These are phyloP conservation scores for Sepioteuthis lessoniana DNA, from an alignment of 2,888 invertebrate genomes.

Conservation along the genomic window DNA sequence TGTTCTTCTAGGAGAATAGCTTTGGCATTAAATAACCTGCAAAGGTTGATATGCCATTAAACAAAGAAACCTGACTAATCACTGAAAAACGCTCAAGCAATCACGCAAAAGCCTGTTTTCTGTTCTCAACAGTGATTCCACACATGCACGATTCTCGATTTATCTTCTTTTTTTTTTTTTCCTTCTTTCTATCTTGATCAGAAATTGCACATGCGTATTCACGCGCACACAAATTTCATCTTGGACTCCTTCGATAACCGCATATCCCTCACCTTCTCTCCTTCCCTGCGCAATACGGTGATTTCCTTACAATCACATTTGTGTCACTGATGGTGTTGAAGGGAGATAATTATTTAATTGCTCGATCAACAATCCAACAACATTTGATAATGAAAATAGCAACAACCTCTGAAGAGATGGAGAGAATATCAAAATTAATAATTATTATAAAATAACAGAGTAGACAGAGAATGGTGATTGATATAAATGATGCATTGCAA, in stretches of 20 bases:
- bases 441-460: no score
- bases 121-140: background rate
- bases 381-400: background rate
- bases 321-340: background rate
- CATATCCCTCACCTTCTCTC: background rate
- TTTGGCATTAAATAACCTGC: no score
- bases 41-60: no score
- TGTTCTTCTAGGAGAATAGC: no score
- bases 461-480: no score
- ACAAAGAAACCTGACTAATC: no score
- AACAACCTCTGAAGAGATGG: no score
- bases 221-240: background rate
- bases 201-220: background rate
- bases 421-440: no score
- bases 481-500: no score
- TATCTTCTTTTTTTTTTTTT: background rate
- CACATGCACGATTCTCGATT: background rate
- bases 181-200: background rate
- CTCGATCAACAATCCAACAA: background rate
- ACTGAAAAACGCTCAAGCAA: background rate
- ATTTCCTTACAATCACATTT: background rate
- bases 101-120: background rate
- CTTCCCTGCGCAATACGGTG: background rate
- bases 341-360: constrained; percentile 21
- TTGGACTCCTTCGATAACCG: background rate